Conservation (phyloP, 2,113 vertebrate species). For the Myotis davidii region DNA sequence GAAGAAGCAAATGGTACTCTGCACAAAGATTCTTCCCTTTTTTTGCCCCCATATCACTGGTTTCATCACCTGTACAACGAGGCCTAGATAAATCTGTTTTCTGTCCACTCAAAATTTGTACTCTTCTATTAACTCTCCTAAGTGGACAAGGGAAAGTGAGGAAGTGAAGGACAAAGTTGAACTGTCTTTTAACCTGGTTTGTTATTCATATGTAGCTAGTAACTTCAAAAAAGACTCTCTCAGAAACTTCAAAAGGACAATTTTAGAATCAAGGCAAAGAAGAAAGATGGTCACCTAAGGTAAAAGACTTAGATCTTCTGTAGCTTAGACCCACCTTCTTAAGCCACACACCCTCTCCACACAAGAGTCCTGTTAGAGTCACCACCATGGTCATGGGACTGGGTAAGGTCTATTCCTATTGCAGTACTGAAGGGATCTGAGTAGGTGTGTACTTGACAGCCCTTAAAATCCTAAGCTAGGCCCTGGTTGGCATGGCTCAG, state of each 20-base stretch:
- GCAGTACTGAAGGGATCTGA: background rate
- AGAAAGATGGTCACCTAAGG: background rate
- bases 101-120: background rate
- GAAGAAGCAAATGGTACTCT: background rate
- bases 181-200: background rate
- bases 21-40: background rate
- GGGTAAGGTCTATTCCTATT: background rate
- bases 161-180: background rate
- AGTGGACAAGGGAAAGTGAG: background rate
- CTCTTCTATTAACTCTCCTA: background rate
- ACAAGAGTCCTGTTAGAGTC: background rate
- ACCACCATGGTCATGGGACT: background rate
- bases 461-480: background rate
- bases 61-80: background rate
- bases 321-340: background rate
- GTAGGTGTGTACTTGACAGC: background rate
- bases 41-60: background rate
- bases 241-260: background rate
- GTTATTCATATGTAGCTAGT: background rate
- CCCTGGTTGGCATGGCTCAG: too few relatives aligned
- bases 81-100: background rate
- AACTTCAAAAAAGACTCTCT: constrained; percentile 9
- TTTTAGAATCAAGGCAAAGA: constrained; percentile 23
- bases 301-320: constrained; percentile 22
- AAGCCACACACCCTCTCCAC: background rate